These are phyloP conservation scores for Vidua macroura DNA, from an alignment of 2,113 vertebrate species.

Conservation along the genomic window DNA sequence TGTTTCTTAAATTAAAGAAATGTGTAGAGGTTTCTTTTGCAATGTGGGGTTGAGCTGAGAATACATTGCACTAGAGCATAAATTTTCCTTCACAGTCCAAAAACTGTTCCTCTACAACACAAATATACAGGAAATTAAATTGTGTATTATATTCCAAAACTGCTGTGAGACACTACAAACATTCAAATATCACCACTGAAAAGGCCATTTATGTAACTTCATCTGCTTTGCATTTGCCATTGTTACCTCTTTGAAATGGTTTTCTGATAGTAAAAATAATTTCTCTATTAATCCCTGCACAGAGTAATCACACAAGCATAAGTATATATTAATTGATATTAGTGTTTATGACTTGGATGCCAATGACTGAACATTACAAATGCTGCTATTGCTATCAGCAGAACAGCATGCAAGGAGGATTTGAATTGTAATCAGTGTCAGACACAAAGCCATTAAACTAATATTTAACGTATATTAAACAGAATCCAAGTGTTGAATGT, in stretches of 20 bases:
- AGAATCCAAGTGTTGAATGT: neutral
- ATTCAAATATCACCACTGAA: neutral
- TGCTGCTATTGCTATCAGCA: constrained; percentile 17
- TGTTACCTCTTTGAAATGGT: constrained; percentile 29
- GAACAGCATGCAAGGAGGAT: constrained; percentile 13
- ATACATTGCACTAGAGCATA: neutral
- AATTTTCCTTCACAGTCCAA: neutral
- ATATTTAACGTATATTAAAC: constrained; percentile 24
- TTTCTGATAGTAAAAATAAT: neutral
- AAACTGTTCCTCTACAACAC: neutral
- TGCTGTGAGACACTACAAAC: neutral
- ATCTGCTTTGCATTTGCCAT: neutral
- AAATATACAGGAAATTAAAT: constrained; percentile 8
- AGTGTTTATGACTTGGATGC: constrained; percentile 22
- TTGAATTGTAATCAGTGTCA: constrained; percentile 41
- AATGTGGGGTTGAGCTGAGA: neutral
- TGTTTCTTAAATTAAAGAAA: constrained; percentile 40
- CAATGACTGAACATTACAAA: neutral
- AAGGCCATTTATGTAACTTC: neutral
- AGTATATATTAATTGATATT: constrained; percentile 27
- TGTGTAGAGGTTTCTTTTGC: neutral
- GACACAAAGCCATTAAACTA: constrained; percentile 33
- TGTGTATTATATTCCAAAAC: neutral
- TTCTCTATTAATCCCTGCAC: neutral
- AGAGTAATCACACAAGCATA: neutral